Base-by-base conservation (phyloP, 2,113 vertebrate species). In the Phoenicopterus ruber region DNA sequence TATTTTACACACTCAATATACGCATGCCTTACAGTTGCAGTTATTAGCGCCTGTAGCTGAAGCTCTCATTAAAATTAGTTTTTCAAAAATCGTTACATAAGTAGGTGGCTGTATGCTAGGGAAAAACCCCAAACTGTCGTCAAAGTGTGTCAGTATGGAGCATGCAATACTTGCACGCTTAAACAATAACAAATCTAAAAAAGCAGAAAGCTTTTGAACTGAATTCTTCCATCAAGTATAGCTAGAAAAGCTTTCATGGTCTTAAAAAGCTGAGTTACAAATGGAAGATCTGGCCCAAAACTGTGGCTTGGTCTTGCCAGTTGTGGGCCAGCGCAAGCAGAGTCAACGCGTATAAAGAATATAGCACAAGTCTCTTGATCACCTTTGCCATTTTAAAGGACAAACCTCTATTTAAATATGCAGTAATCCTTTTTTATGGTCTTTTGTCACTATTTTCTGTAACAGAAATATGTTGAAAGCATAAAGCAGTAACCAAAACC, bases 141-240 rank as follows among this genome's bases (percentile, higher is more conserved):
- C 57, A 13, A 12, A 17, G 49, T 2, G 2, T 8, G 16, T 26
- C 47, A 4, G 13, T 4, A 6, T 1, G 6, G 55, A 40, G 71
- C 47, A 11, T 17, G 8, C 9, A 3, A 26, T 4, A 18, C 26
- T 21, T 9, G 65, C 21, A 1, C 0, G 2, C 46, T n/a, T 29
- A 5, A 13, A 26, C 17, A 5, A 6, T 24, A 29, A 25, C 36
- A 31, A 31, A 25, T 26, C 58, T 28, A 14, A 52, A 15, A 26
- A 58, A 9, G 8, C 29, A 8, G 1, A 0, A 17, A 47, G 40
- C 12, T 54, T 52, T 32, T 12, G 17, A 40, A n/a, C 10, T 15
- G 4, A 13, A 32, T 21, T 25, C 13, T 15, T 17, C 34, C 57
- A 52, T 36, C 29, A 17, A 1, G 7, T 19, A 5, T 1, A 24